Evolutionary conservation across 2,888 invertebrate genomes (phyloP), one percentile per base, ranked within the genome.

Genomic region (Drosophila pseudotakahashii): DNA sequence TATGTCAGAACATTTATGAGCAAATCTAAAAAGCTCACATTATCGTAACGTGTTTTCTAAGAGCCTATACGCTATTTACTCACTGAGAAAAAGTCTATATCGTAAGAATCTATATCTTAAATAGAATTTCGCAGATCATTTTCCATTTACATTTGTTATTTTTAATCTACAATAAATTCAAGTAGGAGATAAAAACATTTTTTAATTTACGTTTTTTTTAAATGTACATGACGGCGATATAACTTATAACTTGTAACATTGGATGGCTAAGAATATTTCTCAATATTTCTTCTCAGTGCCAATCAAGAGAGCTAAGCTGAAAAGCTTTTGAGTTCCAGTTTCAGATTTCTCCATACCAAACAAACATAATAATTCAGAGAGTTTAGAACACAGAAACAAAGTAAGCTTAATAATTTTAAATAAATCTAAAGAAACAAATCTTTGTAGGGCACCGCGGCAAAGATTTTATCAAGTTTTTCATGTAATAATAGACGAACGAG

Each of bases 21-120:
- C 55, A 71, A 71, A 57, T 55, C 39, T 14, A 63, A 62, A 47
- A 37, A 32, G 55, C 16, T 39, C 41, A n/a, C n/a, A 71, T 71
- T 71, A 71, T 63, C 71, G 70, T 71, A 71, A 71, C 71, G 26
- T 41, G 71, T 71, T 71, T 36, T 52, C 36, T 11, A 13, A 19
- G 2, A 42, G 42, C 19, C 5, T 16, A 16, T 10, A 41, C 16
- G 16, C 16, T 34, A 36, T 57, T 39, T 23, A 58, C 14, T 23
- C 47, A 63, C 59, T 63, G 62, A 36, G 32, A 16, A 36, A 62
- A 63, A 45, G 11, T 41, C 4, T 16, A 10, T 9, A 41, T 41
- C 41, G 26, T 26, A 26, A 26, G 26, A 2, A 26, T 26, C 26
- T 19, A 0, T 19, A 19, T 19, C 2, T 19, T 19, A 19, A 19